Evolutionary conservation across 2,888 invertebrate species (phyloP).

Genomic region (Parelbella ahira): DNA sequence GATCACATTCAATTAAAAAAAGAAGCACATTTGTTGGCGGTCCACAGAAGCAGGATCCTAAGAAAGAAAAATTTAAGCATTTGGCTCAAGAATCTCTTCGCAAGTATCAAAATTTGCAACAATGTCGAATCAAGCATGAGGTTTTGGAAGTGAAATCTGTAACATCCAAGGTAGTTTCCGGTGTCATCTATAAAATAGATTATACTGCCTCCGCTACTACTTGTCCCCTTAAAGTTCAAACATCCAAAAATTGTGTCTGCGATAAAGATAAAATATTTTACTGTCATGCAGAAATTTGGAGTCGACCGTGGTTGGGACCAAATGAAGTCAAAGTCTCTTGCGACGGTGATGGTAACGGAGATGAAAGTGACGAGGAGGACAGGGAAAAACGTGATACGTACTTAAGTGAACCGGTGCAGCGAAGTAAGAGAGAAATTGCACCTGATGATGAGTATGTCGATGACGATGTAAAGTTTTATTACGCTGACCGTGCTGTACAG

Average conservation of each 20-base stretch:
- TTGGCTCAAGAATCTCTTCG: slow-evolving; percentile 45
- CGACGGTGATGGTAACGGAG: slow-evolving; percentile 33
- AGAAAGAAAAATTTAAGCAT: slow-evolving; percentile 35
- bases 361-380: slow-evolving; percentile 25
- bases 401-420: slow-evolving; percentile 25
- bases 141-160: slow-evolving; percentile 45
- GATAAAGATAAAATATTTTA: slow-evolving; percentile 32
- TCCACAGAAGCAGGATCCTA: slow-evolving; percentile 5
- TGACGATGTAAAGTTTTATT: slow-evolving; percentile 53
- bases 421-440: slow-evolving; percentile 40
- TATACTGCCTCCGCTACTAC: slow-evolving; percentile 41
- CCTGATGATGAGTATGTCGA: slow-evolving; percentile 50
- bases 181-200: slow-evolving; percentile 44
- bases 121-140: slow-evolving; percentile 32
- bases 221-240: slow-evolving; percentile 32
- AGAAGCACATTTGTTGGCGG: too few relatives aligned
- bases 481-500: slow-evolving; percentile 52
- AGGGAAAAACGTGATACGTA: slow-evolving; percentile 17
- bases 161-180: slow-evolving; percentile 41
- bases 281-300: slow-evolving; percentile 77
- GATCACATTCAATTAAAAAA: too few relatives aligned
- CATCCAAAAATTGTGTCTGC: slow-evolving; percentile 32
- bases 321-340: slow-evolving; percentile 56
- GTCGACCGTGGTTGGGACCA: slow-evolving; percentile 71
- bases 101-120: slow-evolving; percentile 36